Evolutionary conservation across 37 sponge, comb jelly and placozoan species (phyloP), one percentile per base, ranked within the genome.

Genomic region (Aplysina aerophoba): DNA sequence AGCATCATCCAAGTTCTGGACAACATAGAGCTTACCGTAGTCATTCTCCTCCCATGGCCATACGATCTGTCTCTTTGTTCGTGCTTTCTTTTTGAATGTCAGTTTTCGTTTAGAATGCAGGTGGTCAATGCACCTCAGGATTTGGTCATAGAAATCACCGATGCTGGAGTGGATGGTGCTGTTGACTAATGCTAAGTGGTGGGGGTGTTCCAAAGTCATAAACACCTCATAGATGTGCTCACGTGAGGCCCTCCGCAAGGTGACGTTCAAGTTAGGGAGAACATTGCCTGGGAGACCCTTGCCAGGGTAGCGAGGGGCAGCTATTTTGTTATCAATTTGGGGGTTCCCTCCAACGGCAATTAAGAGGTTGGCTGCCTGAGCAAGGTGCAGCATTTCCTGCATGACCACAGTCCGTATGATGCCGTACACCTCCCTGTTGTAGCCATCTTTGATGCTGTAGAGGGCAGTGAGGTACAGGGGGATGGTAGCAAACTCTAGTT

Each of bases 361-460:
- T 16, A 90, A 41, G 16, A 90, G 40, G 40, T 90, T 90, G 17
- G 84, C 91, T 34, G 44, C 87, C 20, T 82, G 87, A 24, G 72
- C 71, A 78, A 90, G 59, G 79, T 90, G 91, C 24, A 82, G 60
- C 87, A 90, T 90, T 81, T 90, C 91, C 60, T 90, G 83, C 73
- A 81, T 84, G 27, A 87, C 71, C 13, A 90, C 64, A 28, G 41
- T 21, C 17, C 62, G 72, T 37, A 90, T 82, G 15, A 58, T 31
- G 5, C 55, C 14, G 61, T 80, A 81, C 4, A 83, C 67, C 37
- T 87, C 81, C 15, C 27, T 21, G 75, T 90, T 90, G 55, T n/a
- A 54, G 16, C 87, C 73, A 13, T 86, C 84, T 0, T 53, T 57
- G 17, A 90, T 90, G 54, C 87, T 87, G 58, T 90, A 90, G 33